phyloP scores from a whole-genome alignment of 1,140 invertebrate species.

The Meloidogyne chitwoodi region DNA sequence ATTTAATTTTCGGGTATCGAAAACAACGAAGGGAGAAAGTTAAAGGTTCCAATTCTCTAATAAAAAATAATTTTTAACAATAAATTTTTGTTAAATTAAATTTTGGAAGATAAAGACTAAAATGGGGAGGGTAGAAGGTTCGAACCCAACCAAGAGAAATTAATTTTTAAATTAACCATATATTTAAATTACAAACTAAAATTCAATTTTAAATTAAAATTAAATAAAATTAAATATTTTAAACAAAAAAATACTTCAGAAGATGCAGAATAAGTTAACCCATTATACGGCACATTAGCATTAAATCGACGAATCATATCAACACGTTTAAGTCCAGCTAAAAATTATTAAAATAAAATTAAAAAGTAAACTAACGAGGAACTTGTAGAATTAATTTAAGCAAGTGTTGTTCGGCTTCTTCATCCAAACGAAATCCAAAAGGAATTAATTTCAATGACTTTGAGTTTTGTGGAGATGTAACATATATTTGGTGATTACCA shows the following conservation, averaged over 20 bases:
- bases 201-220: not conserved
- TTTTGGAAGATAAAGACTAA: no score
- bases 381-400: conserved; percentile 76
- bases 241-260: conserved; percentile 68
- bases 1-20: not conserved
- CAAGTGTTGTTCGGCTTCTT: conserved; percentile 84
- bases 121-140: no score
- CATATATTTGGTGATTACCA: conserved; percentile 93
- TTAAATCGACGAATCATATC: conserved; percentile 82
- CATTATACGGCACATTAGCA: conserved; percentile 93
- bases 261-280: conserved; percentile 86
- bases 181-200: no score
- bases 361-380: conserved; percentile 62
- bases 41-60: not conserved
- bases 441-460: conserved; percentile 82
- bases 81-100: no score
- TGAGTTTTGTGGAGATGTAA: conserved; percentile 73
- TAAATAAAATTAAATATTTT: not conserved
- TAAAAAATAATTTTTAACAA: not conserved
- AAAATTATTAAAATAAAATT: conserved; percentile 21
- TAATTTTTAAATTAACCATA: no score
- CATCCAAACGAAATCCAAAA: conserved; percentile 79
- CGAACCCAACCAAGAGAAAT: no score
- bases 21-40: not conserved
- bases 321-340: conserved; percentile 69